A percentile compares a stretch with the other conserved stretches of the same genome.
These are phyloP conservation scores for Cryptoprocta ferox DNA, from an alignment of 2,797 vertebrate species.

Conservation along the genomic window DNA sequence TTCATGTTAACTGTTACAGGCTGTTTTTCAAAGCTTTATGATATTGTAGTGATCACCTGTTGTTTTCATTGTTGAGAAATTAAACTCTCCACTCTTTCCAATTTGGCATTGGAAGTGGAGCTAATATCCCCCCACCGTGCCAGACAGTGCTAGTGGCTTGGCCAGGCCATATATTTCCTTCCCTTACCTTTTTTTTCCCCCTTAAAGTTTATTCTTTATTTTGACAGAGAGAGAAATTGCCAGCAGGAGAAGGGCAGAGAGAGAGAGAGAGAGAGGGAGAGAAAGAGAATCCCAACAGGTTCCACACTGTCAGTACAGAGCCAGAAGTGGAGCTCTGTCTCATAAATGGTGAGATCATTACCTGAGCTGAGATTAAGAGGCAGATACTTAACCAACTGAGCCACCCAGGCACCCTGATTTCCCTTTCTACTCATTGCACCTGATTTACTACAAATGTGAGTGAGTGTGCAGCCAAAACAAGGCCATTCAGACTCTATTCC, in stretches of 20 bases:
- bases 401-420: too few species aligned
- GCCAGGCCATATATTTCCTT: background rate
- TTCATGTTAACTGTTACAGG: background rate
- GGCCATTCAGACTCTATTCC: background rate
- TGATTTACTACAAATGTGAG: background rate
- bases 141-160: fast-evolving
- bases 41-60: background rate
- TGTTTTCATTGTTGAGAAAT: background rate
- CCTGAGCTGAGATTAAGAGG: too few species aligned
- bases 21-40: background rate
- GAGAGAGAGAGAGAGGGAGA: too few species aligned
- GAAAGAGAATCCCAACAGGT: too few species aligned
- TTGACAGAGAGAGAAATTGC: too few species aligned
- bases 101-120: background rate
- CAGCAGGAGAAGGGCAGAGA: too few species aligned
- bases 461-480: background rate
- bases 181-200: too few species aligned
- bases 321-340: too few species aligned
- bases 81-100: background rate
- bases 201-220: too few species aligned
- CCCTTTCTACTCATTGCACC: background rate
- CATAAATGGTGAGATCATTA: too few species aligned
- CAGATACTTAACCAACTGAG: too few species aligned
- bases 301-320: too few species aligned
- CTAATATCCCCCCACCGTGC: fast-evolving